Conservation (phyloP, 1,140 invertebrate species). For the Asobara japonica region DNA sequence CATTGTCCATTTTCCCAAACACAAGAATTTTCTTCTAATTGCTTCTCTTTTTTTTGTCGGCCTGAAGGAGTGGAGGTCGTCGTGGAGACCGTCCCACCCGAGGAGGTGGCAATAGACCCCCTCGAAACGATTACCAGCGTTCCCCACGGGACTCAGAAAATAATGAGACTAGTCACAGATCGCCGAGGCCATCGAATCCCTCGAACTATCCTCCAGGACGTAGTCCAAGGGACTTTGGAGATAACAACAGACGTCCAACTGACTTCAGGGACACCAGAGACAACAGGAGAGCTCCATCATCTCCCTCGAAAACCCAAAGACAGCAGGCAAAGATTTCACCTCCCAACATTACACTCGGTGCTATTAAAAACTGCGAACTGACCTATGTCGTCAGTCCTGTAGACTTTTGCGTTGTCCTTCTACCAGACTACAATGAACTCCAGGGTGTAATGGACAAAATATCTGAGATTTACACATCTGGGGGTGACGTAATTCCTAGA, state of each 20-base stretch:
- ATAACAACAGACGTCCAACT: not conserved
- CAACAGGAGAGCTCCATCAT: not conserved
- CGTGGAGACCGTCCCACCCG: constrained; percentile 14
- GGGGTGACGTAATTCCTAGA: constrained; percentile 39
- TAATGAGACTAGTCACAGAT: not conserved
- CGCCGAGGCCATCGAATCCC: not conserved
- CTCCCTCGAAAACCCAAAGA: not conserved
- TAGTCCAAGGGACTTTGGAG: not conserved
- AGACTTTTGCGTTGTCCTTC: constrained; percentile 66
- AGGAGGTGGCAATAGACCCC: constrained; percentile 17
- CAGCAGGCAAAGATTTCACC: constrained; percentile 39
- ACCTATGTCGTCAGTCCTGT: constrained; percentile 54
- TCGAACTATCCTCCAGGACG: not conserved
- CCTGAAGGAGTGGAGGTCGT: constrained; percentile 38
- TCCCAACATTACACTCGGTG: constrained; percentile 45
- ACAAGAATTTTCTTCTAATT: no score
- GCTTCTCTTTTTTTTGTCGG: no score
- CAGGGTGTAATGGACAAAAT: constrained; percentile 60
- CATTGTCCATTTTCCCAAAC: no score
- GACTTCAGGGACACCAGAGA: not conserved
- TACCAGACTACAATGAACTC: constrained; percentile 54
- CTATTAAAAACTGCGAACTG: constrained; percentile 50
- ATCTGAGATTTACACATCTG: constrained; percentile 45
- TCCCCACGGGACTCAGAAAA: not conserved
- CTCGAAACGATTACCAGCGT: constrained; percentile 15